Evolutionary conservation across 1,140 invertebrate species (phyloP).

Genomic region (Orius insidiosus): DNA sequence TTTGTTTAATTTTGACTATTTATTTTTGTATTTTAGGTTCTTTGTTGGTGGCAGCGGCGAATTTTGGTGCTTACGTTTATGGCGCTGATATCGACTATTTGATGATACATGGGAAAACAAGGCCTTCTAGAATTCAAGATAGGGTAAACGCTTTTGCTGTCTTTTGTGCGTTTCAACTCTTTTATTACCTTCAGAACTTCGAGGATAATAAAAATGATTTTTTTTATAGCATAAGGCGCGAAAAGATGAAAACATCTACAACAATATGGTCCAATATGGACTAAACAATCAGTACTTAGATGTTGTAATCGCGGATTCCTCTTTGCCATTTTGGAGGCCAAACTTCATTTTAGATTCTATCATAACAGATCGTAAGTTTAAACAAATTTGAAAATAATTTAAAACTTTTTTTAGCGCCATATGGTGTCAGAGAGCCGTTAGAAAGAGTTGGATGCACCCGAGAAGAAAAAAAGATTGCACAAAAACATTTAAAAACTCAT

Average conservation of each 20-base stretch:
- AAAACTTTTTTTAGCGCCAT: conserved; percentile 54
- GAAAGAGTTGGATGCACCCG: conserved; percentile 55
- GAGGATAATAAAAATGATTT: too few species aligned
- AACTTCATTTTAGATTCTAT: conserved; percentile 63
- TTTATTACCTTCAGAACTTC: too few species aligned
- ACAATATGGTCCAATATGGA: conserved; percentile 78
- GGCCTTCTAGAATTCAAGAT: conserved; percentile 57
- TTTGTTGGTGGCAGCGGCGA: conserved; percentile 73
- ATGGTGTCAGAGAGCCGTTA: conserved; percentile 83
- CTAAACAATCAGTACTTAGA: conserved; percentile 61
- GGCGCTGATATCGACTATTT: conserved; percentile 88
- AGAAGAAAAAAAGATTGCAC: conserved; percentile 32
- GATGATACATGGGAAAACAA: conserved; percentile 74
- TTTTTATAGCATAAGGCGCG: conserved; percentile 21
- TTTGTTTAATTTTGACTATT: background rate
- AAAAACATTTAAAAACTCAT: conserved; percentile 45
- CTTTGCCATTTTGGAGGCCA: conserved; percentile 57
- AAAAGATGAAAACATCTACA: conserved; percentile 65
- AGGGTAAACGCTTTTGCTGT: conserved; percentile 38
- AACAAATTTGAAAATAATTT: background rate
- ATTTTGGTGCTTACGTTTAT: conserved; percentile 77
- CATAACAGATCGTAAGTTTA: conserved; percentile 80
- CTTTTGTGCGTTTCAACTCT: conserved; percentile 10
- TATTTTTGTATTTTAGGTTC: conserved; percentile 46
- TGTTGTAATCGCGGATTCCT: conserved; percentile 78